Evolutionary conservation across 2,113 vertebrate genomes (phyloP).

Genomic region (Centropus bengalensis): DNA sequence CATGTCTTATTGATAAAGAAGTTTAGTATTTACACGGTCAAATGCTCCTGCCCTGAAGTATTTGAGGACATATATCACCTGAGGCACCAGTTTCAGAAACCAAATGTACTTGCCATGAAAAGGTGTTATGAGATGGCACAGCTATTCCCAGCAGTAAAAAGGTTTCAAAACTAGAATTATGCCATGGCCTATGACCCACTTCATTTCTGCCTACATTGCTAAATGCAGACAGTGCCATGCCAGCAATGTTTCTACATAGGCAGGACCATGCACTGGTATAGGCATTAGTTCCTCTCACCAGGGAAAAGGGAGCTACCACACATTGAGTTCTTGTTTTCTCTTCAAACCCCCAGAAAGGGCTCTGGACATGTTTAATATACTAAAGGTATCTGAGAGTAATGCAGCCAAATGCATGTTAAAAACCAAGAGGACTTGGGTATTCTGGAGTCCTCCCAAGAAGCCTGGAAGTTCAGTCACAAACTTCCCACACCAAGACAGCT

Average conservation of each 20-base stretch:
- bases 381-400: neutral
- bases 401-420: neutral
- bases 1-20: neutral
- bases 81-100: neutral
- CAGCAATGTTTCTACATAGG: neutral
- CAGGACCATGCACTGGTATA: rapidly evolving
- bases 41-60: neutral
- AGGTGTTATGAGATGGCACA: neutral
- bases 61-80: neutral
- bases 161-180: neutral
- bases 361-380: neutral
- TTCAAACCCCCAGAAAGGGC: neutral
- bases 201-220: neutral
- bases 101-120: neutral
- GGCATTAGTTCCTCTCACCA: neutral
- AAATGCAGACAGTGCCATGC: neutral
- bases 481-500: neutral
- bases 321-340: rapidly evolving
- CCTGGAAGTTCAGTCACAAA: neutral
- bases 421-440: neutral
- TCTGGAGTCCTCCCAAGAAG: neutral
- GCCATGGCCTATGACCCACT: rapidly evolving
- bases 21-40: neutral
- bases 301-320: neutral
- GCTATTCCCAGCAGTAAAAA: neutral